Evolutionary conservation across 2,113 vertebrate species (phyloP).

Genomic region (Ageneiosus marmoratus): DNA sequence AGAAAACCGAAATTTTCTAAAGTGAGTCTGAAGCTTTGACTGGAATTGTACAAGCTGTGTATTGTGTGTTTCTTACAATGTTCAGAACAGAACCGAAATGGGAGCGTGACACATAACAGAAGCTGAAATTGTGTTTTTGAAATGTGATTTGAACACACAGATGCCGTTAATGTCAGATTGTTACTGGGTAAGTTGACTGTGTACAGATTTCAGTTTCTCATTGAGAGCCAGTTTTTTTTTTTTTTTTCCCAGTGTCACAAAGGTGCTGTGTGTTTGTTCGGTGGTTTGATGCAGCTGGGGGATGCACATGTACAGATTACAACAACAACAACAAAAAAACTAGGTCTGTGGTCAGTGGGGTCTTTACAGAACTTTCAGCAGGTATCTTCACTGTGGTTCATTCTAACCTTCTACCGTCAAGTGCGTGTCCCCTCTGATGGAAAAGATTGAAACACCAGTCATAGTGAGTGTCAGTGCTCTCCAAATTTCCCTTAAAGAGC

Average conservation of each 20-base stretch:
- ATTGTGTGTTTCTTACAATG: neutral
- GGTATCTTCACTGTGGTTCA: neutral
- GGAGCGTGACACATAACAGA: neutral
- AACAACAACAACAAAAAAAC: no score
- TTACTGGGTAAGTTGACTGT: neutral
- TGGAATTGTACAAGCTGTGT: neutral
- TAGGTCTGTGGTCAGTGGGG: conserved; percentile 19
- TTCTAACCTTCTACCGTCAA: neutral
- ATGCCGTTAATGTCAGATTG: neutral
- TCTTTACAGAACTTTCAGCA: neutral
- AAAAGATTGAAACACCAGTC: neutral
- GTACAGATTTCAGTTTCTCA: neutral
- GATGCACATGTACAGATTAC: neutral
- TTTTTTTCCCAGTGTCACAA: neutral
- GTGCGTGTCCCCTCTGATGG: neutral
- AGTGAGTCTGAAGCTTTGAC: neutral
- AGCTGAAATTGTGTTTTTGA: neutral
- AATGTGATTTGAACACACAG: no score
- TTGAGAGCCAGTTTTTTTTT: neutral
- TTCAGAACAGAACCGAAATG: neutral
- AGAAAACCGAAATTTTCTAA: neutral
- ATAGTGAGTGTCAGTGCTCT: conserved; percentile 12
- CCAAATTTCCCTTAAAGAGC: conserved; percentile 29
- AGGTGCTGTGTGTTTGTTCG: neutral
- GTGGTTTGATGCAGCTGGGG: neutral